Conservation (phyloP, 2,797 vertebrate genomes). For the Gymnodraco acuticeps region DNA sequence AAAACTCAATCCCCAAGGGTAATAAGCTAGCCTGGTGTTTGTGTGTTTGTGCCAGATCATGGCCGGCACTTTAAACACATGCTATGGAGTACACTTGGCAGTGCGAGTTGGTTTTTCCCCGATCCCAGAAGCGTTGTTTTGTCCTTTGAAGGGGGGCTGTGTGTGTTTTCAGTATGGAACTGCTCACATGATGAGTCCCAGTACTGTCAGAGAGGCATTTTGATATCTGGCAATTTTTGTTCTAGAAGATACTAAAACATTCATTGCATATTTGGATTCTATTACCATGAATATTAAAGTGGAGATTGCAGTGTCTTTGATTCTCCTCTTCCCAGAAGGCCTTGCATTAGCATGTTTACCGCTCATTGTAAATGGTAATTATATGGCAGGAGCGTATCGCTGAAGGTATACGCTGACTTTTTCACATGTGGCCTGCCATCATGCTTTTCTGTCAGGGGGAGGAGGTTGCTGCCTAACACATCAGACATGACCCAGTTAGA, state of each 20-base stretch:
- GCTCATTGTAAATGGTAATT: conserved; percentile 61
- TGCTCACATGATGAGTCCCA: conserved; percentile 71
- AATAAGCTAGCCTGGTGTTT: conserved; percentile 28
- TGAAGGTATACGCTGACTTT: conserved; percentile 50
- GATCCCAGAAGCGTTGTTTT: conserved; percentile 76
- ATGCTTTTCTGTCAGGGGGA: conserved; percentile 47
- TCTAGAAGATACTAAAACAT: conserved; percentile 60
- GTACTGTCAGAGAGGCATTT: conserved; percentile 68
- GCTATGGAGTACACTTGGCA: conserved; percentile 64
- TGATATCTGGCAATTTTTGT: conserved; percentile 63
- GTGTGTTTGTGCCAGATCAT: conserved; percentile 47
- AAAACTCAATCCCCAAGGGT: conserved; percentile 42
- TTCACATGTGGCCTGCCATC: conserved; percentile 42
- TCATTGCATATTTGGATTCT: conserved; percentile 69
- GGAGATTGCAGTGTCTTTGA: conserved; percentile 41
- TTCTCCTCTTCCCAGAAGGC: conserved; percentile 40
- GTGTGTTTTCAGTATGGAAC: conserved; percentile 68
- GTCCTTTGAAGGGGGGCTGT: conserved; percentile 74
- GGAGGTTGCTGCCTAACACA: conserved; percentile 59
- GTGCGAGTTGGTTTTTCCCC: conserved; percentile 67
- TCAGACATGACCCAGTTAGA: conserved; percentile 80
- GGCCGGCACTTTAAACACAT: conserved; percentile 61
- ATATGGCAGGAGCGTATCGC: conserved; percentile 30
- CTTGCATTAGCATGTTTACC: conserved; percentile 44
- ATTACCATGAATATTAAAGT: conserved; percentile 63